A percentile compares a stretch with the other conserved stretches of the same genome.
Evolutionary conservation across 1,140 invertebrate genomes (phyloP).

Genomic region (Goniozus legneri): DNA sequence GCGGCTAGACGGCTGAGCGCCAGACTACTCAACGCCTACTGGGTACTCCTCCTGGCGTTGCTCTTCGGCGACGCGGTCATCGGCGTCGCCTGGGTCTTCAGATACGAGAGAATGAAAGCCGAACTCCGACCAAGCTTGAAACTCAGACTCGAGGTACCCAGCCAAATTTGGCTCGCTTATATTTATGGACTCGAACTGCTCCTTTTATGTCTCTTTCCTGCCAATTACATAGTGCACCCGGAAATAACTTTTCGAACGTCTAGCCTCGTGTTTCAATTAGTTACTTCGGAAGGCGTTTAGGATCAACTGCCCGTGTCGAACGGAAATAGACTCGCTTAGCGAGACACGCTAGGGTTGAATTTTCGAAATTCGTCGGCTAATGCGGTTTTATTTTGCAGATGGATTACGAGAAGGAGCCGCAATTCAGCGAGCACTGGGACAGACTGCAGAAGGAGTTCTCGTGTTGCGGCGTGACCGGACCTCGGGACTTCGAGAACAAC

Average conservation of each 20-base stretch:
- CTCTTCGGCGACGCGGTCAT: constrained; percentile 80
- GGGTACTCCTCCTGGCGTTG: constrained; percentile 75
- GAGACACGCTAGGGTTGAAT: neutral
- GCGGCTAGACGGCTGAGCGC: constrained; percentile 78
- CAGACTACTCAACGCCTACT: constrained; percentile 77
- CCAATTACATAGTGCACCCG: no score
- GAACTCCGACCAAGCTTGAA: constrained; percentile 68
- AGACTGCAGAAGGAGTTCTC: constrained; percentile 69
- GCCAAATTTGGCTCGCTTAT: no score
- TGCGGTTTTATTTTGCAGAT: constrained; percentile 44
- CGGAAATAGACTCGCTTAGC: neutral
- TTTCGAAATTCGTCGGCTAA: neutral
- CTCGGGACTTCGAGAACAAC: constrained; percentile 59
- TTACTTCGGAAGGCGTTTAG: no score
- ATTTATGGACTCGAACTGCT: no score
- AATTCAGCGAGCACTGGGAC: constrained; percentile 78
- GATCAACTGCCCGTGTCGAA: neutral
- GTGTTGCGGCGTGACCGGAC: constrained; percentile 76
- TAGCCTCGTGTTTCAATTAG: no score
- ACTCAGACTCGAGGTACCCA: constrained; percentile 52
- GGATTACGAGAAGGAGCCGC: constrained; percentile 69
- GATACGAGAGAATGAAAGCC: constrained; percentile 71
- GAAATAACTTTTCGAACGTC: no score
- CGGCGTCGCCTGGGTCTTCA: constrained; percentile 83
- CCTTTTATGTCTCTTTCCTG: no score